phyloP scores from a whole-genome alignment of 2,797 vertebrate species.

The Pseudopleuronectes americanus region DNA sequence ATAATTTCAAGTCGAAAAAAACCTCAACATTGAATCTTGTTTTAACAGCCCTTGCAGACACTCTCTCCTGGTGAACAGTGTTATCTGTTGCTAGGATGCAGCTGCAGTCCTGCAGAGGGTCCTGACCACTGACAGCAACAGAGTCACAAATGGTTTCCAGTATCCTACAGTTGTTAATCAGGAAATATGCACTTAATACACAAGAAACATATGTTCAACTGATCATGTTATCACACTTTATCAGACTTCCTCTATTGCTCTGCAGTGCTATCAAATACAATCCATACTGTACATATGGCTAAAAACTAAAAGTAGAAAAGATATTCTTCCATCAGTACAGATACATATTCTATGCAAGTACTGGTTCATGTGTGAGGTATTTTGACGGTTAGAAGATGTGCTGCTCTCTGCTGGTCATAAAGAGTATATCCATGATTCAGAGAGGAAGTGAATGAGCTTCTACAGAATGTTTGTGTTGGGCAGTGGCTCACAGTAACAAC shows the following conservation, averaged over 20 bases:
- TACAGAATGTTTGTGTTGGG: background rate
- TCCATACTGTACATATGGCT: no score
- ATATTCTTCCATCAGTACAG: no score
- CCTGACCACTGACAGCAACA: no score
- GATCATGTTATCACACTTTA: background rate
- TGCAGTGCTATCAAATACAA: no score
- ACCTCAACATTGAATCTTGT: background rate
- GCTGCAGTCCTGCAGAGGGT: background rate
- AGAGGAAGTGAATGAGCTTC: background rate
- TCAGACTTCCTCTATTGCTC: background rate
- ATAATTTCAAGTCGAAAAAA: background rate
- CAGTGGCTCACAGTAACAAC: conserved; percentile 2
- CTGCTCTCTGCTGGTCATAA: conserved; percentile 59
- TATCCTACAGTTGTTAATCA: no score
- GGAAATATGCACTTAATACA: no score
- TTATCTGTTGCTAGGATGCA: background rate
- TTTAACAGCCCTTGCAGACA: background rate
- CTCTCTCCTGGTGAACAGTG: background rate
- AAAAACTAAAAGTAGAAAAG: no score
- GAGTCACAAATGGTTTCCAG: no score
- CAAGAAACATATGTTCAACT: no score
- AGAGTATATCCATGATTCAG: background rate
- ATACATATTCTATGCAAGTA: background rate
- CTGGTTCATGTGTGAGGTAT: background rate
- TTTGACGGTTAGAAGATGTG: background rate